phyloP scores from a whole-genome alignment of 2,888 invertebrate genomes.

The Drosophila nr. perissopoda region DNA sequence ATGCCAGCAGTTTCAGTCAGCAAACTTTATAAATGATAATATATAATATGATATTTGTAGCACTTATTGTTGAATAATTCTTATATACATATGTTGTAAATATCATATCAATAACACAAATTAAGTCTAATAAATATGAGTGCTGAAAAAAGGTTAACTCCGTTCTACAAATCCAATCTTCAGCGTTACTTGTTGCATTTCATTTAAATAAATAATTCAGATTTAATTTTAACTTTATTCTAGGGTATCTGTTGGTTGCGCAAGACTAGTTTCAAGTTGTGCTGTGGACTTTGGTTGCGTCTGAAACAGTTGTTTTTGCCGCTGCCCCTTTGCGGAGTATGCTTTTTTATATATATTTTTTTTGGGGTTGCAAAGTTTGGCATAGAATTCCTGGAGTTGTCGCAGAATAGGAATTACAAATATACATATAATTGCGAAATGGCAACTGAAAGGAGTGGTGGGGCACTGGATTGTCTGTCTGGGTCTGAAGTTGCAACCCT shows the following conservation, averaged over 20 bases:
- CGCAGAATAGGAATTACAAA: slow-evolving; percentile 67
- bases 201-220: background rate
- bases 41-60: too few species aligned
- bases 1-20: background rate
- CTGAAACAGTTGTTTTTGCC: slow-evolving; percentile 46
- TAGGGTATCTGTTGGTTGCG: background rate
- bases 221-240: background rate
- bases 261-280: background rate
- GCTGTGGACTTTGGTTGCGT: slow-evolving; percentile 21
- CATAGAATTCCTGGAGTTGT: slow-evolving; percentile 74
- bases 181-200: background rate
- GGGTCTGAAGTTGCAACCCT: slow-evolving; percentile 74
- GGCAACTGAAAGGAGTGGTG: slow-evolving; percentile 10
- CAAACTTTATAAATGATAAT: background rate
- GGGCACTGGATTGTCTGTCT: slow-evolving; percentile 59
- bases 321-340: slow-evolving; percentile 12
- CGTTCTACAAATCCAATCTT: background rate
- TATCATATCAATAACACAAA: background rate
- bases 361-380: slow-evolving; percentile 71
- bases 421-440: slow-evolving; percentile 45
- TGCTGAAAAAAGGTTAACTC: background rate
- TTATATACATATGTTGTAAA: background rate
- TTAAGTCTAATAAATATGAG: background rate
- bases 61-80: background rate
- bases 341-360: slow-evolving; percentile 19